Evolutionary conservation across 2,888 invertebrate genomes (phyloP).

Genomic region (Epiblema foenella): DNA sequence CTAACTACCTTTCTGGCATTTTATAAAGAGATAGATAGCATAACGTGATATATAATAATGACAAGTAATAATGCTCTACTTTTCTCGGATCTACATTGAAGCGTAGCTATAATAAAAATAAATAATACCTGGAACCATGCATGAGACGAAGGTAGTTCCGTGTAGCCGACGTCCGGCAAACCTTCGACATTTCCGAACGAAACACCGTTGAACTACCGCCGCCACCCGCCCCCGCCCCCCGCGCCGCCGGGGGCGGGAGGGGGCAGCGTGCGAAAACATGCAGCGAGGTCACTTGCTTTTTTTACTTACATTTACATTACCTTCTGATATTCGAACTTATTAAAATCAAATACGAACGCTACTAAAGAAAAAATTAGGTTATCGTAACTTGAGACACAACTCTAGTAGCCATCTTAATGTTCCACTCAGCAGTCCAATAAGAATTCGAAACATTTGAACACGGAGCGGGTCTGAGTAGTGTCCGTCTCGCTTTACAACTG

Average conservation of each 20-base stretch:
- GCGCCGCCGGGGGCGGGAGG: constrained; percentile 33
- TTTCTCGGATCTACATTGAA: constrained; percentile 55
- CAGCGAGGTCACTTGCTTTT: constrained; percentile 78
- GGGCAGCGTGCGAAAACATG: constrained; percentile 66
- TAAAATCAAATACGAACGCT: constrained; percentile 78
- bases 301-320: constrained; percentile 64
- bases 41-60: constrained; percentile 1
- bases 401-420: constrained; percentile 81
- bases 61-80: constrained; percentile 21
- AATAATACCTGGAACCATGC: constrained; percentile 80
- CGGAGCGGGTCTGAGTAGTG: constrained; percentile 55
- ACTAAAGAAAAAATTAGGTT: constrained; percentile 82
- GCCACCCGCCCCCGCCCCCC: constrained; percentile 42
- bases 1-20: no score
- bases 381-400: constrained; percentile 81
- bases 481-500: constrained; percentile 64
- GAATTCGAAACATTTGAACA: constrained; percentile 76
- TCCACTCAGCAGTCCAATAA: constrained; percentile 75
- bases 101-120: constrained; percentile 62
- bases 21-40: neutral
- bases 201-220: constrained; percentile 68
- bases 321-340: constrained; percentile 82
- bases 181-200: constrained; percentile 81
- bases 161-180: constrained; percentile 81
- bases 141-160: constrained; percentile 80